A percentile compares a stretch with the other conserved stretches of the same genome.
Evolutionary conservation across 2,113 vertebrate genomes (phyloP).

Genomic region (Sminthopsis crassicaudata): DNA sequence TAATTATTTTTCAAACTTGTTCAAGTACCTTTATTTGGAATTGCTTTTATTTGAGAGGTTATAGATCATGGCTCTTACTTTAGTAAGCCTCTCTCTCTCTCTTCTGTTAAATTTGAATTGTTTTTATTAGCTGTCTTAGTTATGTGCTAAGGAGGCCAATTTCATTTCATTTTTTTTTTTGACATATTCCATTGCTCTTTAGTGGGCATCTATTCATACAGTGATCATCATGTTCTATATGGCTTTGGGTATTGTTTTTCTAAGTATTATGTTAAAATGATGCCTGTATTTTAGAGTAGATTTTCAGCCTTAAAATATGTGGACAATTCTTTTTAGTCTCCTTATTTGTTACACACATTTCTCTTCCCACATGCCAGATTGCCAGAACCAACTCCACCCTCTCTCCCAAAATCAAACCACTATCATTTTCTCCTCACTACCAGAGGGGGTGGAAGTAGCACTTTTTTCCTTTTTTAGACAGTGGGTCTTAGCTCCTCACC

Average conservation of each 20-base stretch:
- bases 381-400: neutral
- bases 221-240: neutral
- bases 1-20: conserved; percentile 24
- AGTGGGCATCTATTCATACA: conserved; percentile 21
- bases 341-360: conserved; percentile 21
- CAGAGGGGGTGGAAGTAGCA: neutral
- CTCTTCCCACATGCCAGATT: neutral
- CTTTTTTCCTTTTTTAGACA: neutral
- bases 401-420: neutral
- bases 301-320: conserved; percentile 17
- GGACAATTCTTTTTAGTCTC: neutral
- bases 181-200: neutral
- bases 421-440: neutral
- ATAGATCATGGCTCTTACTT: conserved; percentile 25
- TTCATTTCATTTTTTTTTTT: conserved; percentile 48
- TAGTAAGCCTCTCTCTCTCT: conserved; percentile 10
- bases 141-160: conserved; percentile 37
- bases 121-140: conserved; percentile 51
- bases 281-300: neutral
- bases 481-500: neutral
- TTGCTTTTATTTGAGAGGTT: neutral
- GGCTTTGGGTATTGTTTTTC: conserved; percentile 32
- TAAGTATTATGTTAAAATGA: conserved; percentile 8
- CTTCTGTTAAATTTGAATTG: neutral
- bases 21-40: conserved; percentile 38